Conservation (phyloP, 2,113 vertebrate genomes). For the Cebus imitator region DNA sequence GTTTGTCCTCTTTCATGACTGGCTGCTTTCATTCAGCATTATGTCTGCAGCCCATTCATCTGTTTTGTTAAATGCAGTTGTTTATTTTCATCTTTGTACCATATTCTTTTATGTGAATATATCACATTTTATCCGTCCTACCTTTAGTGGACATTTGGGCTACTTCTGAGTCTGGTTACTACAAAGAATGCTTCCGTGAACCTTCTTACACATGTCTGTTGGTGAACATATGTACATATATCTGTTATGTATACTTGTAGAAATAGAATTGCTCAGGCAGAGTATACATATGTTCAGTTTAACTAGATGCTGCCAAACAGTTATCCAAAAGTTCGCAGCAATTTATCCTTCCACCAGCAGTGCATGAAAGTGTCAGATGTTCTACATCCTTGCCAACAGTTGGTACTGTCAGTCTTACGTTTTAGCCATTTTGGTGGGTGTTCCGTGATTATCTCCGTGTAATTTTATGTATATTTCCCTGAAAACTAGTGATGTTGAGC, state of each 20-base stretch:
- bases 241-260: neutral
- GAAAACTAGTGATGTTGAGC: neutral
- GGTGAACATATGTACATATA: neutral
- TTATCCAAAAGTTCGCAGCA: neutral
- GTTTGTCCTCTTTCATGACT: neutral
- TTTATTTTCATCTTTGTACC: neutral
- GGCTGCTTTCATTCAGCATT: neutral
- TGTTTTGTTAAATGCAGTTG: neutral
- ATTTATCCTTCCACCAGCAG: neutral
- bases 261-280: neutral
- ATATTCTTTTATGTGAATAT: neutral
- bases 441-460: neutral
- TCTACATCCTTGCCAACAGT: conserved; percentile 17
- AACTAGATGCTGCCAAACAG: neutral
- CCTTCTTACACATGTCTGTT: neutral
- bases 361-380: neutral
- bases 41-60: neutral
- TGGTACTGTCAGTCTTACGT: conserved; percentile 53
- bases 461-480: conserved; percentile 27
- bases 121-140: neutral
- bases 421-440: neutral
- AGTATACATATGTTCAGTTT: neutral
- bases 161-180: neutral
- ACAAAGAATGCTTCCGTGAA: neutral
- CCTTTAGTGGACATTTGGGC: neutral